Evolutionary conservation across 2,113 vertebrate genomes (phyloP).

Genomic region (Gadus macrocephalus): DNA sequence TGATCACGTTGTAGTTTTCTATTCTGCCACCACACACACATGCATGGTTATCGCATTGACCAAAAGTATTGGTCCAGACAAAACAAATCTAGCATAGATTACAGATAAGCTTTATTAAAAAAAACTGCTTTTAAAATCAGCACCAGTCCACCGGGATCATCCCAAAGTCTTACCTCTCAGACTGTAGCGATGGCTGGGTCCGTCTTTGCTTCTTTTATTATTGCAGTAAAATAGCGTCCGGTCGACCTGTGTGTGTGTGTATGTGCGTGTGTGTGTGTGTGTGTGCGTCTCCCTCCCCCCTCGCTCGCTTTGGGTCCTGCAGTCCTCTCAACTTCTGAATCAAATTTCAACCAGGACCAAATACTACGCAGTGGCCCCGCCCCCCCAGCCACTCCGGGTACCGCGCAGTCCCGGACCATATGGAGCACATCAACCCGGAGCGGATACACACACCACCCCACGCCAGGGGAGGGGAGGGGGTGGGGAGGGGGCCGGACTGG

Average conservation of each 20-base stretch:
- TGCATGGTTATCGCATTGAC: no score
- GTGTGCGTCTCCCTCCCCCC: conserved; percentile 50
- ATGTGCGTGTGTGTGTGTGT: background rate
- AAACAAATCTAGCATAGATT: no score
- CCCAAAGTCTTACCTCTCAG: conserved; percentile 54
- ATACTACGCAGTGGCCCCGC: conserved; percentile 69
- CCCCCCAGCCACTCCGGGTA: conserved; percentile 51
- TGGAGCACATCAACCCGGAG: conserved; percentile 68
- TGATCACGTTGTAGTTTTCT: no score
- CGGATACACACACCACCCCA: background rate
- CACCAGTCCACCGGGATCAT: background rate
- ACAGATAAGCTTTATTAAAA: no score
- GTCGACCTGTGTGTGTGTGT: background rate
- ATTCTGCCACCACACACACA: no score
- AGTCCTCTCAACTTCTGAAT: conserved; percentile 73
- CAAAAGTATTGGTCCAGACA: no score
- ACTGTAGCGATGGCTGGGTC: conserved; percentile 26
- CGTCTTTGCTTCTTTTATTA: conserved; percentile 14
- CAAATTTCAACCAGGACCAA: conserved; percentile 74
- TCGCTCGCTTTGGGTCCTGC: conserved; percentile 66
- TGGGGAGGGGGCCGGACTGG: conserved; percentile 9
- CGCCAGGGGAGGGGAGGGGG: conserved; percentile 8
- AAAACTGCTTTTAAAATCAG: background rate
- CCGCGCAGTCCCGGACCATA: conserved; percentile 67
- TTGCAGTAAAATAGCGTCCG: conserved; percentile 12